Base-by-base conservation (phyloP, 2,797 vertebrate species). In the Decapterus maruadsi region DNA sequence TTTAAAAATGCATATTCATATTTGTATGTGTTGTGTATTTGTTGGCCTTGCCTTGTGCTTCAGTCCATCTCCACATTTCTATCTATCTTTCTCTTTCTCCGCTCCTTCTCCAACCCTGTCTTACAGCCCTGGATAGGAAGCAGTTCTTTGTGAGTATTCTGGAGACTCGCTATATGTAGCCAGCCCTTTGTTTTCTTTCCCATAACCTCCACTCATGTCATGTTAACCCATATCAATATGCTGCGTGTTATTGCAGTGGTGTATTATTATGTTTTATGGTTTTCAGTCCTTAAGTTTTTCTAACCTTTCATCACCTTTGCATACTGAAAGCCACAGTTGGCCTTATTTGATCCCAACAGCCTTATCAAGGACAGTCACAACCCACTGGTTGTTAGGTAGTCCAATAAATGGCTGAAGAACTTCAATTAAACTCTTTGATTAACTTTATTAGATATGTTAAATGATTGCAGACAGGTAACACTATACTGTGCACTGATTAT, bases 131-230 rank as follows among this genome's bases (percentile, higher is more conserved):
- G 70, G 75, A 91, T 89, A 89, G 91, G 90, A 91, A 89, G 78
- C 91, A 56, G 81, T 75, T 92, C 88, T 92, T 86, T 94, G 95
- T 95, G 91, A 95, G 95, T 96, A 95, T 92, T 89, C 40, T 5
- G 22, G 62, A 80, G 70, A 81, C 62, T 73, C 68, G 65, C 40
- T 48, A 65, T 78, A 68, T 69, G 58, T 71, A 42, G 42, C 66
- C 60, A 64, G 29, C 13, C 61, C 43, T 78, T 80, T 38, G 40
- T 79, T 78, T 81, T 84, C 69, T 56, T 77, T 69, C 58, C 68
- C 71, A 50, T 46, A n/a, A 38, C 77, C 77, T 89, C 78, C 67
- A 16, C 58, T 77, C 86, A 76, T 78, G 34, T 78, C 80, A 77
- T 42, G 10, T 57, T 80, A 57, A 76, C 68, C 54, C 50, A 73